phyloP scores from a whole-genome alignment of 37 sponge, comb jelly and placozoan species.

The Oopsacas minuta region DNA sequence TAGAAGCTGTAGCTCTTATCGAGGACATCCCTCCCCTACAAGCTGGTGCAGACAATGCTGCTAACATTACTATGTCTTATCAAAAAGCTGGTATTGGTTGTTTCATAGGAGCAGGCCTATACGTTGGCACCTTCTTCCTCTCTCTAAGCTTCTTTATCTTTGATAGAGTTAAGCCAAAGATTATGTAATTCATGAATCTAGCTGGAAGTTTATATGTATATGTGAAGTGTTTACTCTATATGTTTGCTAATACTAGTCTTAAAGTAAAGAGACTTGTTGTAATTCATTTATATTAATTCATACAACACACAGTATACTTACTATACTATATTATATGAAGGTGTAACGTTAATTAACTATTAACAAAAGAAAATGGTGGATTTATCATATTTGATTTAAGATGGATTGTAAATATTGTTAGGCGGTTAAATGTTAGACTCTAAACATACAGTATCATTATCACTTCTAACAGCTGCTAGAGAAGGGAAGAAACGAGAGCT shows the following conservation, averaged over 20 bases:
- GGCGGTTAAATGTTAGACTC: not conserved
- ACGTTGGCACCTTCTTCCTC: not conserved
- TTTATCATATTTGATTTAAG: no score
- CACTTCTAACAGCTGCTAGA: not conserved
- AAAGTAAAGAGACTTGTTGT: not conserved
- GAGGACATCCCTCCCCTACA: constrained; percentile 32
- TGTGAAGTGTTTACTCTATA: not conserved
- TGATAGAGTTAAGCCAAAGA: constrained; percentile 8
- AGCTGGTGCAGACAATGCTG: not conserved
- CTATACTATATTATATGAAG: no score
- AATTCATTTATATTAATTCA: no score
- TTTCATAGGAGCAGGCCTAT: not conserved
- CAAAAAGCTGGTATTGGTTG: not conserved
- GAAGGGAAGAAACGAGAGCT: constrained; percentile 1
- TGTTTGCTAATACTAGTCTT: not conserved
- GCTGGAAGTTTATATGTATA: not conserved
- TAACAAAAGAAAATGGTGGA: no score
- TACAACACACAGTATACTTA: no score
- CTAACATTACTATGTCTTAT: not conserved
- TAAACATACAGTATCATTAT: not conserved
- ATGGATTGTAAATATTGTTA: no score
- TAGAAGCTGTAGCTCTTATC: constrained; percentile 46
- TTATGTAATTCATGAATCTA: not conserved
- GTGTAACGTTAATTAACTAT: no score
- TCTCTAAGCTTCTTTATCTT: not conserved